Evolutionary conservation across 2,888 invertebrate genomes (phyloP).

Genomic region (Latrodectus hesperus): DNA sequence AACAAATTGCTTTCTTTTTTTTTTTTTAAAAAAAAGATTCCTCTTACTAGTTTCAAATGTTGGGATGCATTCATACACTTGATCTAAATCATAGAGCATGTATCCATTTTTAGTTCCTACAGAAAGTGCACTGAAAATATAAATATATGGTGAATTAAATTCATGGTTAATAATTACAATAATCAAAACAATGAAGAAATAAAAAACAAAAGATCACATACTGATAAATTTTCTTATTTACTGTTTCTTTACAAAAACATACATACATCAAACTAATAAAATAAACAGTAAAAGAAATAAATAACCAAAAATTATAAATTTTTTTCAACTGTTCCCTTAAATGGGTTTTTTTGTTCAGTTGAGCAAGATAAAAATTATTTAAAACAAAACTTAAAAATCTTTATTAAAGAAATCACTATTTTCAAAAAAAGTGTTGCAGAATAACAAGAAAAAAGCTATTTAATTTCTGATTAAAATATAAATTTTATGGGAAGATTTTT

Average conservation of each 20-base stretch:
- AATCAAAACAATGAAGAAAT: not conserved
- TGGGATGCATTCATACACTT: constrained; percentile 31
- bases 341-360: no score
- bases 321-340: no score
- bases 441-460: not conserved
- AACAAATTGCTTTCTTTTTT: not conserved
- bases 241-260: no score
- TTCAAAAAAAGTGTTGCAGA: not conserved
- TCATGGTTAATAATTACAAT: not conserved
- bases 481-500: not conserved
- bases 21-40: not conserved
- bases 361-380: no score
- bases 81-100: constrained; percentile 46
- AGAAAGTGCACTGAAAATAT: constrained; percentile 28
- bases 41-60: constrained; percentile 38
- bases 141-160: not conserved
- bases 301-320: not conserved
- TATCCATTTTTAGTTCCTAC: constrained; percentile 53
- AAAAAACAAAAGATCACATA: no score
- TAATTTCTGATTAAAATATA: not conserved
- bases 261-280: no score
- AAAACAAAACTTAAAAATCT: no score
- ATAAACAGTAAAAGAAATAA: not conserved
- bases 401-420: not conserved
- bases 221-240: no score